Conservation (phyloP, 2,113 vertebrate species). For the Rissa tridactyla region DNA sequence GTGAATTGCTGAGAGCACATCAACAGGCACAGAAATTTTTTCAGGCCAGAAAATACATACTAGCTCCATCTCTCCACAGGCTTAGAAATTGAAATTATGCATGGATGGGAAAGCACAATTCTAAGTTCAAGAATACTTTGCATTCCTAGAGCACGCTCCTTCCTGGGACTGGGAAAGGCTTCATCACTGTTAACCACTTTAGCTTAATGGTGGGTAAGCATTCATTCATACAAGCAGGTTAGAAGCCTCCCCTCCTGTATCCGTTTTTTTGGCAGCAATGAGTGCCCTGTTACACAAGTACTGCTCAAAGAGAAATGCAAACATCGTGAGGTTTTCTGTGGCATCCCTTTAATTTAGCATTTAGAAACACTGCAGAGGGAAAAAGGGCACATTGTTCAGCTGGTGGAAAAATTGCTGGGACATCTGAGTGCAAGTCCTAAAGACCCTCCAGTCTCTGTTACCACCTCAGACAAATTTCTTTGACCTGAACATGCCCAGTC, state of each 20-base stretch:
- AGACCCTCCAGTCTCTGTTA: not conserved
- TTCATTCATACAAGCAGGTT: not conserved
- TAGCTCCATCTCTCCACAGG: not conserved
- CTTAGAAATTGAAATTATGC: not conserved
- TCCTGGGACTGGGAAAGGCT: not conserved
- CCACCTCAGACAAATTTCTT: not conserved
- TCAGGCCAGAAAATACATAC: not conserved
- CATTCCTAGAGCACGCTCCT: not conserved
- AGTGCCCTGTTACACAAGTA: not conserved
- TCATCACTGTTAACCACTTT: not conserved
- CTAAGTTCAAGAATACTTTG: not conserved
- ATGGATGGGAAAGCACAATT: not conserved
- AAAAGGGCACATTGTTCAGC: not conserved
- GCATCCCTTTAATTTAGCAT: not conserved
- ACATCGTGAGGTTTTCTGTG: not conserved
- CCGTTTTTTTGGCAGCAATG: not conserved
- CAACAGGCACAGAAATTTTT: not conserved
- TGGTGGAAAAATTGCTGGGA: not conserved
- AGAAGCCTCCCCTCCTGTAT: not conserved
- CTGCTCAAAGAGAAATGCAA: not conserved
- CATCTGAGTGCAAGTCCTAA: too few species aligned
- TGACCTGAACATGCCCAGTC: fast-evolving
- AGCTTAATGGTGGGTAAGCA: not conserved
- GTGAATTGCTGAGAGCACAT: not conserved
- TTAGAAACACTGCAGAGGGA: not conserved